Evolutionary conservation across 2,113 vertebrate species (phyloP).

Genomic region (Apteryx owenii): DNA sequence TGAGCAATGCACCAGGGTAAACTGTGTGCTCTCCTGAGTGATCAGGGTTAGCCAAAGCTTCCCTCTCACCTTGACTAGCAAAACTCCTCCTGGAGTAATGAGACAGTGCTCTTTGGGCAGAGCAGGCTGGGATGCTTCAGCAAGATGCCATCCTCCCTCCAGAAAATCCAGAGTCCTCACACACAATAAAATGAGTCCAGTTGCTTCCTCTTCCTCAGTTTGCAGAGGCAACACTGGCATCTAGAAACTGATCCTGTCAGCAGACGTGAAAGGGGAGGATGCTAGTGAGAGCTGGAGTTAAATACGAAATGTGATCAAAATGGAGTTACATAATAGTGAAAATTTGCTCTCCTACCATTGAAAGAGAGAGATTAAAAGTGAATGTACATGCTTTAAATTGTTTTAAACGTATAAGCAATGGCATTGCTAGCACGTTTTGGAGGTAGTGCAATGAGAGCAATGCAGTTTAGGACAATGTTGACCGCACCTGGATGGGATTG

Average conservation of each 20-base stretch:
- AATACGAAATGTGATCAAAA: neutral
- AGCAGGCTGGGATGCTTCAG: neutral
- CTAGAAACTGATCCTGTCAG: neutral
- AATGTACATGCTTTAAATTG: neutral
- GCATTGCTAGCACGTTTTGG: neutral
- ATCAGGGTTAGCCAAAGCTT: accelerated
- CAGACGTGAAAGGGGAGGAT: neutral
- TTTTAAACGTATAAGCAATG: neutral
- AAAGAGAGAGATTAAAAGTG: neutral
- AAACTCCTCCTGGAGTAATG: neutral
- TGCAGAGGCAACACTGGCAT: neutral
- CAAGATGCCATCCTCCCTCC: neutral
- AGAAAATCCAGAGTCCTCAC: neutral
- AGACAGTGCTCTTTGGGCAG: neutral
- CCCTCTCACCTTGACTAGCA: neutral
- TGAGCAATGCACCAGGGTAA: neutral
- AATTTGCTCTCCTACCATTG: neutral
- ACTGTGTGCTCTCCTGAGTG: neutral
- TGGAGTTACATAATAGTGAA: neutral
- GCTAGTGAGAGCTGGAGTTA: neutral
- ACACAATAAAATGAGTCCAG: neutral
- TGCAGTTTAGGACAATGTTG: neutral
- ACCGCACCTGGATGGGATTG: neutral
- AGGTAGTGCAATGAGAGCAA: neutral
- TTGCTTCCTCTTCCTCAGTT: neutral